Conservation (phyloP, 2,797 vertebrate species). For the Acanthurus lineatus region DNA sequence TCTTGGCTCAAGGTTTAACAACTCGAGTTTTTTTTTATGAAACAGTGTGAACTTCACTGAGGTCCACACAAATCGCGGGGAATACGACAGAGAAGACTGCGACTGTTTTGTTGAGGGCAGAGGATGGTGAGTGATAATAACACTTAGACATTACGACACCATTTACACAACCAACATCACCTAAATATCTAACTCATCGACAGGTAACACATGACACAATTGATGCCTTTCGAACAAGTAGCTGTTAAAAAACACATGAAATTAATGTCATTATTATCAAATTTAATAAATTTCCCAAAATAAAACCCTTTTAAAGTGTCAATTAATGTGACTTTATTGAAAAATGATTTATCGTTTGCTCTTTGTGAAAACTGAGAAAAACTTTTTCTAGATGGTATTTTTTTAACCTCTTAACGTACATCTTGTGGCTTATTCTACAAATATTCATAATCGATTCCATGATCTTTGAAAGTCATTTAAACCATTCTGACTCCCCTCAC, state of each 20-base stretch:
- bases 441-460: neutral
- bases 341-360: neutral
- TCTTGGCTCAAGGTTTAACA: slow-evolving; percentile 17
- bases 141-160: slow-evolving; percentile 1
- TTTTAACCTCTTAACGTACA: neutral
- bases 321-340: no score
- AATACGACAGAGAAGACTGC: slow-evolving; percentile 39
- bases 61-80: slow-evolving; percentile 44
- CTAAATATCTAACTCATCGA: neutral
- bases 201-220: neutral
- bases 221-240: neutral
- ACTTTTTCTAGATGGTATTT: neutral
- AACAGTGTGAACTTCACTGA: slow-evolving; percentile 33
- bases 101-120: slow-evolving; percentile 42
- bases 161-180: slow-evolving; percentile 8
- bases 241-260: neutral
- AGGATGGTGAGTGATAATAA: slow-evolving; percentile 80
- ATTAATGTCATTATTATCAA: no score
- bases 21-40: slow-evolving; percentile 3
- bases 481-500: neutral
- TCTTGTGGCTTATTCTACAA: neutral
- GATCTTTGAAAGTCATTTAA: neutral
- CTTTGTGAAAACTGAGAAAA: neutral
- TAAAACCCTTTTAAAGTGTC: no score
- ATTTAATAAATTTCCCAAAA: no score